Evolutionary conservation across 2,797 vertebrate genomes (phyloP), one percentile per base, ranked within the genome.

Genomic region (Paramormyrops hopkinsi): DNA sequence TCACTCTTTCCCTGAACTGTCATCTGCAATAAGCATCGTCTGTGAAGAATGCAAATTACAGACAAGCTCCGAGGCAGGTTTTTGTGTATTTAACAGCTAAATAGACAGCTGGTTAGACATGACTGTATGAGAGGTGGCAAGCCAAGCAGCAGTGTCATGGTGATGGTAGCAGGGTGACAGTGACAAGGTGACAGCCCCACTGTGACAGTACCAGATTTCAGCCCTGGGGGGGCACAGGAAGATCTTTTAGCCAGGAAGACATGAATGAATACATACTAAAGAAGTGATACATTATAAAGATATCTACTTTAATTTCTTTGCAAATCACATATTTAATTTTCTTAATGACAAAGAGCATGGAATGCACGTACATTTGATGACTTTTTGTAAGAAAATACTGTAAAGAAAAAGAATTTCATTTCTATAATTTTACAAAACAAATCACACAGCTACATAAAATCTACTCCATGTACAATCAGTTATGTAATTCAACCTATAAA

Each of bases 251-350:
- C 37, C 76, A 46, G 19, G 76, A 82, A n/a, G 76, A 82, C 76
- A 82, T 44, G 76, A 82, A 85, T 25, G 48, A 85, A 25, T 33
- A 89, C 92, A 92, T 86, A 93, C 88, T 90, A 90, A 92, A 65
- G 89, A 90, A 89, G 94, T 95, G 97, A 97, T 96, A 96, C 96
- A 97, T 97, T 96, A 96, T 93, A 95, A 94, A 94, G 93, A 95
- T 94, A 93, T 95, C 94, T 96, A 95, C 92, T 93, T 94, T 95
- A 92, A 93, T 95, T 95, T 93, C 92, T 92, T 92, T 79, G 91
- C 94, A 90, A 93, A 93, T 92, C 93, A 94, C 92, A 93, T 93
- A 93, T 92, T 93, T 90, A 94, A 90, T 91, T 93, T 94, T 92
- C 90, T 87, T 90, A 93, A 93, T 91, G 91, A 91, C 93, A 94